Evolutionary conservation across 2,797 vertebrate species (phyloP).

Genomic region (Semotilus atromaculatus): DNA sequence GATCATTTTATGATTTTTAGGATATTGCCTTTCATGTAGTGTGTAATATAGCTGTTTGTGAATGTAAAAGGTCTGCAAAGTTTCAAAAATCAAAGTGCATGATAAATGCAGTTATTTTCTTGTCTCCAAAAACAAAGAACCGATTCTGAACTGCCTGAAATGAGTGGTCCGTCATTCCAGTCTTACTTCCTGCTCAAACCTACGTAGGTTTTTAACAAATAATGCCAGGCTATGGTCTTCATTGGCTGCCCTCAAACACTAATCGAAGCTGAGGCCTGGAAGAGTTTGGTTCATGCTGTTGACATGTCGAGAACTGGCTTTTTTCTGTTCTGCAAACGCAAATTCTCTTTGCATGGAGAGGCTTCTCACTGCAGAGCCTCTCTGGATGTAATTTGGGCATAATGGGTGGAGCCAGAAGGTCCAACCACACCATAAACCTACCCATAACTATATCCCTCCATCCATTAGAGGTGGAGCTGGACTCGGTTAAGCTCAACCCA

Average conservation of each 20-base stretch:
- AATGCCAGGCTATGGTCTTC: background rate
- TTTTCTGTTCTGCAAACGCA: background rate
- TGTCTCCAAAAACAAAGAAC: background rate
- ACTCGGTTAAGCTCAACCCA: too few relatives aligned
- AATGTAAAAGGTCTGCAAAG: background rate
- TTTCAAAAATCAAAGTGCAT: background rate
- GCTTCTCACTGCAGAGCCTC: too few relatives aligned
- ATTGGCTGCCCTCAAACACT: background rate
- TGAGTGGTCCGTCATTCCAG: background rate
- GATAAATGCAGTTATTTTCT: background rate
- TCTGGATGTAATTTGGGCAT: too few relatives aligned
- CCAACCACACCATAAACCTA: too few relatives aligned
- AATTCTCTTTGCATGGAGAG: background rate
- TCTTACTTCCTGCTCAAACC: background rate
- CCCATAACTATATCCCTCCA: too few relatives aligned
- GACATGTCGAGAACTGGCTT: background rate
- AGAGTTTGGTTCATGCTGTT: background rate
- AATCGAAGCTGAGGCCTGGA: background rate
- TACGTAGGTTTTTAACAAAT: background rate
- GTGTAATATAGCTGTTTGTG: background rate
- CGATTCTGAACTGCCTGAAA: background rate
- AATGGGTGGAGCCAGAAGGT: too few relatives aligned
- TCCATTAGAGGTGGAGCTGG: too few relatives aligned
- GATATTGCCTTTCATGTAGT: background rate
- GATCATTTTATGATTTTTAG: background rate